Base-by-base conservation (phyloP, 2,797 vertebrate species). In the Pipistrellus pygmaeus region DNA sequence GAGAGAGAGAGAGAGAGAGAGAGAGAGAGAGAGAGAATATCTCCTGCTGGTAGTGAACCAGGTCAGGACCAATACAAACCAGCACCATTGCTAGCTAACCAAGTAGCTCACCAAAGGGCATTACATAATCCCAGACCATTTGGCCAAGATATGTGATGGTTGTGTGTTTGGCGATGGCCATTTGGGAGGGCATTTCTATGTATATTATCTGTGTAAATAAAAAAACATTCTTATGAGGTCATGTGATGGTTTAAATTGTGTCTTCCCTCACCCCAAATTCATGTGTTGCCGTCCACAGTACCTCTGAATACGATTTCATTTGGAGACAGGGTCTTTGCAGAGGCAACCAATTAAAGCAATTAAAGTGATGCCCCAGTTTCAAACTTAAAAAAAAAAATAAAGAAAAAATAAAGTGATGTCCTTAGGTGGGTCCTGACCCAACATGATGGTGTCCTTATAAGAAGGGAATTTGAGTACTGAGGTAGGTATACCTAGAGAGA, bases 81-180 rank as follows among this genome's bases (percentile, higher is more conserved):
- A n/a, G 35, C 7, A 25, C 32, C 12, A 12, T 46, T 4, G 18
- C 38, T 15, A 6, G 2, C 35, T 9, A 60, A 51, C 14, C 20
- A n/a, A 66, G 23, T 55, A n/a, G n/a, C 60, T 38, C 14, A 32
- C 38, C 35, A 46, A 64, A 46, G 30, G 38, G 5, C 25, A 10
- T 3, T 44, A 0, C 0, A 0, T 20, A 6, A 72, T 53, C 66
- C 15, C 21, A 55, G 83, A n/a, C 23, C 46, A 9, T 69, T 55
- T 55, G 57, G 21, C 35, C 30, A 41, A n/a, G 4, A 32, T 21
- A 9, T 8, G 10, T 44, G n/a, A 30, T 51, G 53, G 8, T 3
- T 55, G 38, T 84, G 41, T 41, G 12, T 17, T 64, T 85, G 1
- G 38, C 38, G 12, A 46, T 9, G 25, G 66, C 23, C 23, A 27